A percentile compares a stretch with the other conserved stretches of the same genome.
phyloP scores from a whole-genome alignment of 2,113 vertebrate species.

The Misgurnus mizolepis region DNA sequence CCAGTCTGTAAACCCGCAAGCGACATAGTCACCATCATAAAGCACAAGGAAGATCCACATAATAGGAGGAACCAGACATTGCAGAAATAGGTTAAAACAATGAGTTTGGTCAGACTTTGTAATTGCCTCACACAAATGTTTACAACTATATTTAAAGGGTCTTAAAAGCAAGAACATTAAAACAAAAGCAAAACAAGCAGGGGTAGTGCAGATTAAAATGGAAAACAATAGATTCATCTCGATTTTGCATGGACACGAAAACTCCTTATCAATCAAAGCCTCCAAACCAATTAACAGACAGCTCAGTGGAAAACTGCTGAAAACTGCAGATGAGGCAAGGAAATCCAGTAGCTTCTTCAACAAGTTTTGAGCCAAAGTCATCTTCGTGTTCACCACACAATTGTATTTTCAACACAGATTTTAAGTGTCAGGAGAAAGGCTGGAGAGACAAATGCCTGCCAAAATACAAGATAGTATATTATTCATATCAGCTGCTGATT shows the following conservation, averaged over 20 bases:
- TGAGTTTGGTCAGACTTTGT: no score
- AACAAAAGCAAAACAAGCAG: not conserved
- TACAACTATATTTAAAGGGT: not conserved
- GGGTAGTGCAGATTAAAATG: not conserved
- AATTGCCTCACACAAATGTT: no score
- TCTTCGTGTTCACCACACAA: no score
- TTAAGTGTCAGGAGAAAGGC: no score
- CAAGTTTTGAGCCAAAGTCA: not conserved
- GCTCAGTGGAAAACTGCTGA: not conserved
- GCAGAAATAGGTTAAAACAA: not conserved
- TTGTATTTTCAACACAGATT: no score
- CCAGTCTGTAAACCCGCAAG: not conserved
- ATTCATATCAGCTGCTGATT: no score
- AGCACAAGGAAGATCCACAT: not conserved
- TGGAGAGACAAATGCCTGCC: no score
- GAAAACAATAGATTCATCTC: not conserved
- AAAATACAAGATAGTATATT: no score
- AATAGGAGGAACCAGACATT: not conserved
- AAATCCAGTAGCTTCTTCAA: not conserved
- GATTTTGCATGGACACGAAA: not conserved
- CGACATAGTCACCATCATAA: not conserved
- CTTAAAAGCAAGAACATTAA: not conserved
- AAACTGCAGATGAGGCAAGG: not conserved
- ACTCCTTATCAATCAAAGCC: not conserved
- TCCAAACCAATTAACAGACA: not conserved